Evolutionary conservation across 1,140 invertebrate species (phyloP), one percentile per base, ranked within the genome.

Genomic region (Pseudomyrmex pallidus): DNA sequence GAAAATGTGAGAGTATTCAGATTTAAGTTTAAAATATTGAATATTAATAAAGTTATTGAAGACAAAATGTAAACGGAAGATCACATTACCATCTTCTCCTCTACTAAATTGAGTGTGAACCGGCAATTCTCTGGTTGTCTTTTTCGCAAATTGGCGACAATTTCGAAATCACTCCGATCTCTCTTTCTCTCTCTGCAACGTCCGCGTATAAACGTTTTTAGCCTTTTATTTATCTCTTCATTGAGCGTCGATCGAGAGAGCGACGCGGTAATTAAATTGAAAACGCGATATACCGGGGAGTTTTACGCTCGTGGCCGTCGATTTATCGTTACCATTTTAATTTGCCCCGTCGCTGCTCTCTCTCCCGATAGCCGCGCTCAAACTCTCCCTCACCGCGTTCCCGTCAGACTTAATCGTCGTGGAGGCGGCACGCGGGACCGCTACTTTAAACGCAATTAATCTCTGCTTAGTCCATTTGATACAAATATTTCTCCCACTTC

Each of bases 381-480:
- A 35, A 35, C 5, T 35, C 35, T 35, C 35, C 35, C 0, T 35
- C 35, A 10, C 2, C 67, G 52, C 48, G n/a, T 56, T 56, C 67
- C 35, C 67, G 50, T 35, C 68, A 35, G 88, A 91, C 90, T 93
- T 94, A 93, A 94, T 94, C 91, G 92, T 90, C 91, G 90, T 90
- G 87, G 88, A 91, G 92, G 91, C 91, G 90, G 91, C 91, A 90
- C 92, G 87, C 88, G 91, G 90, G 90, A 35, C 90, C 90, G 92
- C 91, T 92, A 93, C 91, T 93, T 93, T 93, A 92, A 93, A 92
- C 88, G 90, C 92, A 92, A 93, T 93, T 94, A 93, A 93, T 94
- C 93, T 59, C 56, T 46, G 84, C 78, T 86, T 72, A 72, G 54
- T 59, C 67, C 80, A 86, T 74, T 89, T 83, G 87, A 88, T 89